phyloP scores from a whole-genome alignment of 2,113 vertebrate genomes.

The Pseudonaja textilis region DNA sequence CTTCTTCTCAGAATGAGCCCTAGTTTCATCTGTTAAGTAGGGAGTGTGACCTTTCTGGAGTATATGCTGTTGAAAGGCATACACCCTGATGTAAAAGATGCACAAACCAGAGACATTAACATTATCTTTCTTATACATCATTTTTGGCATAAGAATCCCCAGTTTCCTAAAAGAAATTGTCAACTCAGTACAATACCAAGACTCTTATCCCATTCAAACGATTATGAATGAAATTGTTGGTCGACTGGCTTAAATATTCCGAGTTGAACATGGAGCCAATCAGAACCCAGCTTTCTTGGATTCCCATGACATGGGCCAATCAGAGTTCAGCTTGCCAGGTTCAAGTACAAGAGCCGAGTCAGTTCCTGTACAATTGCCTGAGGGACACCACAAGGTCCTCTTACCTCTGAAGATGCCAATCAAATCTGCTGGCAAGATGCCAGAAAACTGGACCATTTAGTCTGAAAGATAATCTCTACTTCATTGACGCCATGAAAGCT shows the following conservation, averaged over 20 bases:
- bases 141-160: not conserved
- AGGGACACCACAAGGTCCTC: not conserved
- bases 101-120: not conserved
- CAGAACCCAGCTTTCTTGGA: not conserved
- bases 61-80: not conserved
- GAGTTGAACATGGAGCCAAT: not conserved
- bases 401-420: not conserved
- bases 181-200: not conserved
- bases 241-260: not conserved
- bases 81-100: not conserved
- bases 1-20: not conserved
- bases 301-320: not conserved
- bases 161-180: not conserved
- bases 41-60: not conserved
- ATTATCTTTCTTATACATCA: not conserved
- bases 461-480: not conserved
- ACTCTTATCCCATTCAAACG: not conserved
- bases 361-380: not conserved
- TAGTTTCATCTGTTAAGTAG: not conserved
- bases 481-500: not conserved
- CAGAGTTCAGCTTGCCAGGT: not conserved
- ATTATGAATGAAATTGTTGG: not conserved
- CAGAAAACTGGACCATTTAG: not conserved
- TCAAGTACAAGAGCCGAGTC: not conserved
- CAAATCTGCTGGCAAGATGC: not conserved